Base-by-base conservation (phyloP, 2,888 invertebrate genomes). In the Meteorus colon region DNA sequence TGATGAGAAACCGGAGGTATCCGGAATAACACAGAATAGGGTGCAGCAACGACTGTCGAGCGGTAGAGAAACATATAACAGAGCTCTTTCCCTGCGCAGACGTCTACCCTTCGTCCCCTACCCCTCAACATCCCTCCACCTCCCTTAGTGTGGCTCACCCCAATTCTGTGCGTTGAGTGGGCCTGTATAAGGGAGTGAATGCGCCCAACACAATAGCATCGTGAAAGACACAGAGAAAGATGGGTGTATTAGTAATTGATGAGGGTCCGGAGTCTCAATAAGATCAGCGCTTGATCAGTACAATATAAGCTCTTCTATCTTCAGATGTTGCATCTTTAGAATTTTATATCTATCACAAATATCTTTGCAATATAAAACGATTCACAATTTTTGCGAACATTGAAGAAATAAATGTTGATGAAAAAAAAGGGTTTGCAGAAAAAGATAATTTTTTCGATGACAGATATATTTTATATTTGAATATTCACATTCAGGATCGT, bases 1-100 rank as follows among this genome's bases (percentile, higher is more conserved):
- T 72, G 31, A 31, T 45, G 41, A 45, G 55, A 62, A 16, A 65
- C 65, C 31, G n/a, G 41, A 27, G 41, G 60, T 34, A 45, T 45
- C 72, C 55, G 14, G 41, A 70, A 67, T 68, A 68, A 41, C 60
- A 67, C 45, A 51, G 45, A 60, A 72, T 59, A 80, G 81, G 82
- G 81, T 82, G 82, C 82, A 81, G 81, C 81, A 73, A 80, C 80
- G 81, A 81, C 82, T 81, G 81, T 75, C 80, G 79, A 80, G 81
- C 80, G 80, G 81, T 81, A 80, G 78, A 80, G 79, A 73, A 51
- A 62, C 60, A 72, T 10, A 51, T 60, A 29, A 65, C 31, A 51
- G 45, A 24, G 14, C 55, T 51, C 29, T 65, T 51, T 34, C n/a
- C 60, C 24, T 63, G 71, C 76, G 72, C 76, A 76, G 72, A 72